A percentile compares a stretch with the other conserved stretches of the same genome.
phyloP scores from a whole-genome alignment of 1,140 invertebrate species.

The Drosophila navojoa region DNA sequence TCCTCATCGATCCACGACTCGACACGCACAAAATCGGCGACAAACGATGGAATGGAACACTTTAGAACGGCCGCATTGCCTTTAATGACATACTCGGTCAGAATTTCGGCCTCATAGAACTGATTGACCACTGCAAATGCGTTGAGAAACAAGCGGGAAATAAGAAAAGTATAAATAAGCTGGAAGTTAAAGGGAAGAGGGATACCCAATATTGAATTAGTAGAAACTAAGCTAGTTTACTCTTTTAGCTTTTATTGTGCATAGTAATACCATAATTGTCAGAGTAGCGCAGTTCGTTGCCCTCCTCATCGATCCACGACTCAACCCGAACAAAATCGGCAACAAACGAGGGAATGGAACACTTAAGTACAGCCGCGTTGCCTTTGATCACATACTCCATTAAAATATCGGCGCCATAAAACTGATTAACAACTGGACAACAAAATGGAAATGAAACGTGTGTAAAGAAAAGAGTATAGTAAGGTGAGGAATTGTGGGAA shows the following conservation, averaged over 20 bases:
- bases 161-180: conserved; percentile 37
- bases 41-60: conserved; percentile 92
- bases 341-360: conserved; percentile 88
- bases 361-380: conserved; percentile 88
- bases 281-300: conserved; percentile 84
- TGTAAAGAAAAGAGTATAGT: conserved; percentile 1
- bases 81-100: conserved; percentile 91
- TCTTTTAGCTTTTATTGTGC: neutral
- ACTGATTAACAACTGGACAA: conserved; percentile 90
- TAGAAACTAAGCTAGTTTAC: conserved; percentile 14
- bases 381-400: conserved; percentile 88
- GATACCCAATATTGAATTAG: conserved; percentile 17
- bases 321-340: conserved; percentile 89
- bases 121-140: conserved; percentile 90
- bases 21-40: conserved; percentile 91
- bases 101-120: conserved; percentile 91
- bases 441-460: conserved; percentile 11
- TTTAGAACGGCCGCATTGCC: conserved; percentile 92
- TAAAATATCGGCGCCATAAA: conserved; percentile 91
- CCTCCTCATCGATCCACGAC: conserved; percentile 87
- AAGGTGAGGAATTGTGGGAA: conserved; percentile 15
- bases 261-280: conserved; percentile 84
- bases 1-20: conserved; percentile 90
- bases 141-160: conserved; percentile 20
- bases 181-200: conserved; percentile 4